phyloP scores from a whole-genome alignment of 2,797 vertebrate genomes.

The Naso thynnoides region DNA sequence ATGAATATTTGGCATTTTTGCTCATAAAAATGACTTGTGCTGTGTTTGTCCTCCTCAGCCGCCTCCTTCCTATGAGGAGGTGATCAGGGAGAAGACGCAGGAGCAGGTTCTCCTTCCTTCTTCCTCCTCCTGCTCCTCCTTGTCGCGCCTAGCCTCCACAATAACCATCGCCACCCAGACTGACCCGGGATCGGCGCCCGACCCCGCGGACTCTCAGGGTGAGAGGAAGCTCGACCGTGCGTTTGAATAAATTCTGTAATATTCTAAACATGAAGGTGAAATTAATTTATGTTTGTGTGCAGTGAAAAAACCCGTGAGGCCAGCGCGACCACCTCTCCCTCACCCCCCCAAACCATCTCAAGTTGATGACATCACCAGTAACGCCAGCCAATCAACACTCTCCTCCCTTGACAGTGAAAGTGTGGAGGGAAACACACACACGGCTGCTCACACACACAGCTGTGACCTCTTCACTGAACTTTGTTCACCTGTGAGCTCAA shows the following conservation, averaged over 20 bases:
- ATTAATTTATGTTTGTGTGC: slow-evolving; percentile 46
- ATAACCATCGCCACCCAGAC: slow-evolving; percentile 95
- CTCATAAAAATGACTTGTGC: too few species aligned
- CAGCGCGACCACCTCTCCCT: slow-evolving; percentile 81
- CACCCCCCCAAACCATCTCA: slow-evolving; percentile 28
- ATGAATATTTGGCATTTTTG: too few species aligned
- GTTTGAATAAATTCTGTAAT: neutral
- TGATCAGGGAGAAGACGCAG: slow-evolving; percentile 96
- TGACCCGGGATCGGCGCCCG: slow-evolving; percentile 76
- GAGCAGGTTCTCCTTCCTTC: slow-evolving; percentile 86
- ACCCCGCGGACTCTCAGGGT: slow-evolving; percentile 23
- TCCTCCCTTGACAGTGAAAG: neutral
- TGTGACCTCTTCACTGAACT: slow-evolving; percentile 34
- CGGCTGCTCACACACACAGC: slow-evolving; percentile 13
- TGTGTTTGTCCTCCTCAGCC: slow-evolving; percentile 78
- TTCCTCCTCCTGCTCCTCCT: slow-evolving; percentile 67
- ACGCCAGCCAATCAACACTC: slow-evolving; percentile 23
- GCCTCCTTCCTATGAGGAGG: slow-evolving; percentile 98
- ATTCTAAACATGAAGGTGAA: neutral
- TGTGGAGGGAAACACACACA: neutral
- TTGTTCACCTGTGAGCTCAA: slow-evolving; percentile 30
- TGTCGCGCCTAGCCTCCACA: slow-evolving; percentile 59
- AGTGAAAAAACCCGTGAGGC: slow-evolving; percentile 86
- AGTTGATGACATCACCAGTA: slow-evolving; percentile 22
- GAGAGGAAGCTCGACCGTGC: neutral